phyloP scores from a whole-genome alignment of 2,888 invertebrate genomes.

The Polyploca ridens region DNA sequence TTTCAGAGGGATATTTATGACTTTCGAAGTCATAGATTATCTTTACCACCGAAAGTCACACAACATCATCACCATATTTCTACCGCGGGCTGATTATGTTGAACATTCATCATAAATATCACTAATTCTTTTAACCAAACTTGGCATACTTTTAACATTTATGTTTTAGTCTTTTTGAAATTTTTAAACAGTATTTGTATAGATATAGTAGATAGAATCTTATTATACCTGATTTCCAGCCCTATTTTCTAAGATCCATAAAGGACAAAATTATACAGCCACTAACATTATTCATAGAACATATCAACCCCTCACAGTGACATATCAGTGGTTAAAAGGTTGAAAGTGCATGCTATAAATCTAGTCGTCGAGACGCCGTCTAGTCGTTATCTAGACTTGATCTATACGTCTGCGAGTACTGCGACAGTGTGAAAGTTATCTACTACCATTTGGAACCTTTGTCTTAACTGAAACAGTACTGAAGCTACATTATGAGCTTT shows the following conservation, averaged over 20 bases:
- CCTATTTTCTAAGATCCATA: too few species aligned
- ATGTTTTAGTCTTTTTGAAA: too few species aligned
- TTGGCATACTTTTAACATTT: too few species aligned
- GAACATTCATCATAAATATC: too few species aligned
- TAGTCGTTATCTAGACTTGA: constrained; percentile 36
- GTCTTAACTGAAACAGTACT: constrained; percentile 5
- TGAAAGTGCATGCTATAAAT: neutral
- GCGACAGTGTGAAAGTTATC: constrained; percentile 8
- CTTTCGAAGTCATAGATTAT: neutral
- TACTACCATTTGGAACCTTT: neutral
- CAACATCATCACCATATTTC: too few species aligned
- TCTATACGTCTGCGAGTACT: constrained; percentile 40
- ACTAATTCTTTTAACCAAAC: too few species aligned
- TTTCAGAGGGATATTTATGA: neutral
- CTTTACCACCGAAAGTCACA: too few species aligned
- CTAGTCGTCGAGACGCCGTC: constrained; percentile 26
- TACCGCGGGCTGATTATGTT: too few species aligned
- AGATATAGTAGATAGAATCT: too few species aligned
- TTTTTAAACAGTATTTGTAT: too few species aligned
- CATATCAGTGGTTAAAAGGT: constrained; percentile 5
- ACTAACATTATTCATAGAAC: neutral
- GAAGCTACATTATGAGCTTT: neutral
- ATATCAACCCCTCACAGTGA: constrained; percentile 1
- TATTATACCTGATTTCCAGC: too few species aligned
- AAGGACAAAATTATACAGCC: neutral